phyloP scores from a whole-genome alignment of 2,797 vertebrate genomes.

The Rhabdophis nuchalis region DNA sequence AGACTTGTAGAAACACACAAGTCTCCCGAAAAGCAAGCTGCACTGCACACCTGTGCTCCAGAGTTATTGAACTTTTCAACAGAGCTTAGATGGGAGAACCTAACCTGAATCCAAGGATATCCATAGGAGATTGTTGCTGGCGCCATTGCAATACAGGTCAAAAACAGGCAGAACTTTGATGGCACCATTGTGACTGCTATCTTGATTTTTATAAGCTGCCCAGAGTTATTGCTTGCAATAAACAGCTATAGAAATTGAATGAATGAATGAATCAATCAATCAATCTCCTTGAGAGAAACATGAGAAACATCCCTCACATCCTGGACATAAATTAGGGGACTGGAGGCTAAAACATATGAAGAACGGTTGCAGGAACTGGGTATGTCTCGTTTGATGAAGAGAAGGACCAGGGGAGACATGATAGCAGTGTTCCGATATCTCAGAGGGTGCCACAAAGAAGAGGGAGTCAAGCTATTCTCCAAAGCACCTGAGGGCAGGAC shows the following conservation, averaged over 20 bases:
- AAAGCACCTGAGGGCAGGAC: no score
- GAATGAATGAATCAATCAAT: no score
- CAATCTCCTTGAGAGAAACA: background rate
- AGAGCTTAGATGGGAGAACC: background rate
- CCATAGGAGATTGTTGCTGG: background rate
- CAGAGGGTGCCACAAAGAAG: no score
- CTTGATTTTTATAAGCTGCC: background rate
- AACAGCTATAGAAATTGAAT: background rate
- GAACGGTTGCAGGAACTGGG: no score
- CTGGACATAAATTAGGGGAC: no score
- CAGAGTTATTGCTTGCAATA: background rate
- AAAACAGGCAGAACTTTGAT: background rate
- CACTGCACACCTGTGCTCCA: no score
- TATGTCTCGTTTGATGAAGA: no score
- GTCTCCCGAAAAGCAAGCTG: background rate
- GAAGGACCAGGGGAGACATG: no score
- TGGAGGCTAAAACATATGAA: no score
- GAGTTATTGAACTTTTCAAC: background rate
- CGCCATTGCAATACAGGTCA: background rate
- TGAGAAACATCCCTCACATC: no score
- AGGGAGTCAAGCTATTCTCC: no score
- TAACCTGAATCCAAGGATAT: background rate
- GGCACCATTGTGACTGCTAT: background rate
- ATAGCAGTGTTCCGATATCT: no score
- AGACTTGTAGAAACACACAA: background rate